phyloP scores from a whole-genome alignment of 2,113 vertebrate genomes.

The Amphiprion ocellaris region DNA sequence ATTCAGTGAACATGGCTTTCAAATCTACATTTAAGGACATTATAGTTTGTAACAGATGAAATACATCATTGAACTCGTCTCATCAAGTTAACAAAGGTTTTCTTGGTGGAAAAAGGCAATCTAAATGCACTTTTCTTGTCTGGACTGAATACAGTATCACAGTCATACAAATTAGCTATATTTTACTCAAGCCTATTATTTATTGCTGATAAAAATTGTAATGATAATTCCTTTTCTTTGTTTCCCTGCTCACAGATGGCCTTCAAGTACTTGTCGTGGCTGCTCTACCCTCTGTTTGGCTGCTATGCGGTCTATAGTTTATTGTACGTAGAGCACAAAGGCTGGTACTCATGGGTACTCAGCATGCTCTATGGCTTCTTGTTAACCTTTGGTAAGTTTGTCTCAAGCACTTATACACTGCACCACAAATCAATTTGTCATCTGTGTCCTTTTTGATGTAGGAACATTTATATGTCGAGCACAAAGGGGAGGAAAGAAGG shows the following conservation, averaged over 20 bases:
- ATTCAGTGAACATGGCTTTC: neutral
- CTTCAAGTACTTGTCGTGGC: slow-evolving; percentile 94
- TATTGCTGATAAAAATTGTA: neutral
- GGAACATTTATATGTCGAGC: neutral
- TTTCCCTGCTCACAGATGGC: slow-evolving; percentile 88
- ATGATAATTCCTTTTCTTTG: neutral
- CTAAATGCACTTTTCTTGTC: neutral
- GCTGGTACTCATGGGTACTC: slow-evolving; percentile 98
- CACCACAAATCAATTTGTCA: neutral
- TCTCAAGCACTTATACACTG: neutral
- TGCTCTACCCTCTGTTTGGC: slow-evolving; percentile 94
- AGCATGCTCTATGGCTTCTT: slow-evolving; percentile 98
- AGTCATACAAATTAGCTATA: no score
- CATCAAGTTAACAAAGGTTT: neutral
- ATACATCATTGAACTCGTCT: neutral
- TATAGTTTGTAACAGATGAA: neutral
- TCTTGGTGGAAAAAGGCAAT: neutral
- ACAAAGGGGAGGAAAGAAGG: no score
- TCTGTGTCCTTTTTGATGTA: neutral
- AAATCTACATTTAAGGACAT: neutral
- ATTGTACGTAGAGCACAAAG: slow-evolving; percentile 96
- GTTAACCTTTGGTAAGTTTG: slow-evolving; percentile 92
- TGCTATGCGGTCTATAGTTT: slow-evolving; percentile 96
- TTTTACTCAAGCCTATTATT: neutral
- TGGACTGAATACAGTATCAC: neutral